Evolutionary conservation across 2,888 invertebrate genomes (phyloP), one percentile per base, ranked within the genome.

Genomic region (Meiosimyza decipiens): DNA sequence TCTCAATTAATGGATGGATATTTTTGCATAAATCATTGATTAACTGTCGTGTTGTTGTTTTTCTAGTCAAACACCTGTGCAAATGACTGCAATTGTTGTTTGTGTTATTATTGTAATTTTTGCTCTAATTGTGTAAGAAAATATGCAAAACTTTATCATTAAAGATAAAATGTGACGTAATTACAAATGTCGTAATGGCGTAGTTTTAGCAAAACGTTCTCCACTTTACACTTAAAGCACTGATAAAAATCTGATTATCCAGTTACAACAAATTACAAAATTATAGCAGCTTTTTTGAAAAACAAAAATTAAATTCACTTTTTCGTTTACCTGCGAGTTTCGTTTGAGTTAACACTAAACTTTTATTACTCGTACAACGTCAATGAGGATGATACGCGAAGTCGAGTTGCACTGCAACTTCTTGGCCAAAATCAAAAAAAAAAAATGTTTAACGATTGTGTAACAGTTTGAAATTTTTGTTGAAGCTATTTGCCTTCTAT

Each of bases 61-160:
- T 40, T 40, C 40, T 40, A 40, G 40, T 18, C 50, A 47, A 54
- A 55, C 55, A 68, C 55, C 59, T 68, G 50, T 49, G 40, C 50
- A 49, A 68, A 49, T 57, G 49, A 15, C 15, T 40, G 16, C 50
- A 40, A 47, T 33, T 16, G 11, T 62, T 62, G 16, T 62, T 62
- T 33, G 2, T 62, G 62, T 12, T 40, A 22, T 65, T 65, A 7
- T 66, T 33, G n/a, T 52, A 15, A 22, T 18, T 69, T 33, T 16
- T 60, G 15, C 49, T 69, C 59, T 40, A 33, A 40, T 40, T 40
- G 40, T 40, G 9, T 40, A 40, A 9, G 9, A 9, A 40, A 65
- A 55, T 40, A 40, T 66, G 66, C 52, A 66, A 33, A 40, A 16
- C 54, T 55, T 54, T 55, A 18, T 40, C 54, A 55, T 47, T 55